Percentiles rank a stretch among this genome's conserved stretches.
phyloP scores from a whole-genome alignment of 92 coral and sea anemone genomes.

The Porites divaricata region DNA sequence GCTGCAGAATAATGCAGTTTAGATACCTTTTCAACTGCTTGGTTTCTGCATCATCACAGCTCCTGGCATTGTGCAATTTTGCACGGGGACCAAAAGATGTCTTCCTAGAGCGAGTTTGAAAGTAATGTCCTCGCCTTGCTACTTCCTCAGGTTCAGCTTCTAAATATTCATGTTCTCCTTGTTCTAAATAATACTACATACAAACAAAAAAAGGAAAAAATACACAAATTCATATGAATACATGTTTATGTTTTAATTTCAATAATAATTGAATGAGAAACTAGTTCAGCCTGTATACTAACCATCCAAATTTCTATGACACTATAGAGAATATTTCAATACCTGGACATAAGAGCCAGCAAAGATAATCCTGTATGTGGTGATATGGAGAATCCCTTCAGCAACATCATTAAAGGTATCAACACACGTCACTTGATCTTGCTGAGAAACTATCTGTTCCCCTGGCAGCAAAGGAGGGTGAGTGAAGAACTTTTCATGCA shows the following conservation, averaged over 20 bases:
- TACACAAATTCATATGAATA: not conserved
- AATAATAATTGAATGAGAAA: no score
- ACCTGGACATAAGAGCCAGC: slow-evolving; percentile 69
- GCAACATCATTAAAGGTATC: slow-evolving; percentile 78
- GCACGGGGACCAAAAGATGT: slow-evolving; percentile 2
- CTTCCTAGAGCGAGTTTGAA: slow-evolving; percentile 43
- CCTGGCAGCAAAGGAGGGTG: slow-evolving; percentile 96
- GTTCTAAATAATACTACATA: slow-evolving; percentile 31
- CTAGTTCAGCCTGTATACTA: not conserved
- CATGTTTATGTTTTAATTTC: no score
- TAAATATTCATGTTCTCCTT: slow-evolving; percentile 4
- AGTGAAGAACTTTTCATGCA: slow-evolving; percentile 60
- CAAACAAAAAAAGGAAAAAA: not conserved
- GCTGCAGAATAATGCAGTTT: not conserved
- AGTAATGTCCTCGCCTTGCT: slow-evolving; percentile 46
- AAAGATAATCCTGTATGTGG: slow-evolving; percentile 90
- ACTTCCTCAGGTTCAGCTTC: slow-evolving; percentile 60
- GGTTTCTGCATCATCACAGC: not conserved
- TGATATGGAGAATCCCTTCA: slow-evolving; percentile 87
- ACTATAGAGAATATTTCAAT: not conserved
- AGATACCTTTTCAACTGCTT: slow-evolving; percentile 22
- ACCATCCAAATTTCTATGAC: not conserved
- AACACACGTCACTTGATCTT: slow-evolving; percentile 88
- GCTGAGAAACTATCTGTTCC: slow-evolving; percentile 85
- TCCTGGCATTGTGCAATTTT: slow-evolving; percentile 2